Base-by-base conservation (phyloP, 2,113 vertebrate genomes). In the Ariopsis seemanni region DNA sequence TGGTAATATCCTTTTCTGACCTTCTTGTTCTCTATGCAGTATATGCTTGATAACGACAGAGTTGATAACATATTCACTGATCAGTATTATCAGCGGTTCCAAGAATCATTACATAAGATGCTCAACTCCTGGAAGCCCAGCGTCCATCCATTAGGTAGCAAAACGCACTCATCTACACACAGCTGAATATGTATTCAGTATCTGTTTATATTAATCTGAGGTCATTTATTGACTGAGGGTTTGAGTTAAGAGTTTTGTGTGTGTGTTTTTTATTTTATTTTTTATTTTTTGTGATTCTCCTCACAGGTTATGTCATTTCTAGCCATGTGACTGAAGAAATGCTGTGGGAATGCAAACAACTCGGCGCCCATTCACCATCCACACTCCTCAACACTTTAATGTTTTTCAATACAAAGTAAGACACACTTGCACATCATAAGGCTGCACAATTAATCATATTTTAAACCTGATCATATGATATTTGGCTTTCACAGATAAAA, bases 331-430 rank as follows among this genome's bases (percentile, higher is more conserved):
- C 98, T 4, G 98, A 99, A 92, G 98, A 99, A 93, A 99, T 99
- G 98, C 95, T 99, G 79, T 99, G 98, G 98, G 98, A 99, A 93
- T 99, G 98, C 91, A 99, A 99, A 92, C 97, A 99, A 92, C 96
- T 99, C 5, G 98, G 98, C 81, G 98, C 98, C 86, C 98, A 99
- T 91, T 99, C 98, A 57, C 98, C 98, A 79, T 95, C 97, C 91
- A 99, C 98, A 50, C 94, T 99, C 89, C 96, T 99, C 90, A 99
- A 97, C 88, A 99, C 98, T 30, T 95, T 99, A 90, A 99, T 99
- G 98, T 99, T 97, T 94, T 99, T 99, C 94, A 99, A 99, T 93
- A 99, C 98, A 91, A 99, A 99, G 98, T 99, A 95, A 96, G 98
- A 96, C 42, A 55, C 92, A 74, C 69, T 18, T 69, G 4, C 14